Conservation (phyloP, 2,888 invertebrate genomes). For the Camponotus fellah region DNA sequence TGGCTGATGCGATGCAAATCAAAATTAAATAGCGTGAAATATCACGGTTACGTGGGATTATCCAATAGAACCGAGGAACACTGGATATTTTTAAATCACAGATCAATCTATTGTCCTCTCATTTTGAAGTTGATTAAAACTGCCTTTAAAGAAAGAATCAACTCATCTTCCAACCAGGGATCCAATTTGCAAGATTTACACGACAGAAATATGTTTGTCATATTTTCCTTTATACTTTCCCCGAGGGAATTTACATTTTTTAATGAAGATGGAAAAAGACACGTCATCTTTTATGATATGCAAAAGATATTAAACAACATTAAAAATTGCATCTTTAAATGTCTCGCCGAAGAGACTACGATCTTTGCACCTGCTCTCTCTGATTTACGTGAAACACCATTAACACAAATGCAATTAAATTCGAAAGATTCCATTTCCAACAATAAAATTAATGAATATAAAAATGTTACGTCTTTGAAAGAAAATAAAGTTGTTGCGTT, state of each 20-base stretch:
- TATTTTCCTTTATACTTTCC: slow-evolving; percentile 59
- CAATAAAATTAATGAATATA: not conserved
- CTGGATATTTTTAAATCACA: slow-evolving; percentile 75
- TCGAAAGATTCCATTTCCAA: slow-evolving; percentile 10
- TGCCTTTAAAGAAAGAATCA: slow-evolving; percentile 35
- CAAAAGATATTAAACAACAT: slow-evolving; percentile 50
- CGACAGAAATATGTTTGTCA: slow-evolving; percentile 50
- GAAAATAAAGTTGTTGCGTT: not conserved
- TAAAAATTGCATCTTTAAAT: slow-evolving; percentile 9
- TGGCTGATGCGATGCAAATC: slow-evolving; percentile 64
- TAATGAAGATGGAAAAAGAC: slow-evolving; percentile 39
- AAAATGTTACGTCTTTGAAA: slow-evolving; percentile 10
- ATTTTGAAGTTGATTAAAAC: slow-evolving; percentile 55
- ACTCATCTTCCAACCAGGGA: not conserved
- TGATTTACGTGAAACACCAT: not conserved
- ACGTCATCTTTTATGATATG: slow-evolving; percentile 53
- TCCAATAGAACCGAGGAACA: slow-evolving; percentile 59
- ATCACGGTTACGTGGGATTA: slow-evolving; percentile 74
- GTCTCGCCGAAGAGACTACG: not conserved
- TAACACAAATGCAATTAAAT: not conserved
- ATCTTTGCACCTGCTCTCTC: not conserved
- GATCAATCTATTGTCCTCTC: slow-evolving; percentile 66
- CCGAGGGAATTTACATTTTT: slow-evolving; percentile 35
- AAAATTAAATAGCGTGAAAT: slow-evolving; percentile 37
- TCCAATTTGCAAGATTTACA: not conserved